These are phyloP conservation scores for Celastrina argiolus DNA, from an alignment of 2,888 invertebrate genomes.

Conservation along the genomic window DNA sequence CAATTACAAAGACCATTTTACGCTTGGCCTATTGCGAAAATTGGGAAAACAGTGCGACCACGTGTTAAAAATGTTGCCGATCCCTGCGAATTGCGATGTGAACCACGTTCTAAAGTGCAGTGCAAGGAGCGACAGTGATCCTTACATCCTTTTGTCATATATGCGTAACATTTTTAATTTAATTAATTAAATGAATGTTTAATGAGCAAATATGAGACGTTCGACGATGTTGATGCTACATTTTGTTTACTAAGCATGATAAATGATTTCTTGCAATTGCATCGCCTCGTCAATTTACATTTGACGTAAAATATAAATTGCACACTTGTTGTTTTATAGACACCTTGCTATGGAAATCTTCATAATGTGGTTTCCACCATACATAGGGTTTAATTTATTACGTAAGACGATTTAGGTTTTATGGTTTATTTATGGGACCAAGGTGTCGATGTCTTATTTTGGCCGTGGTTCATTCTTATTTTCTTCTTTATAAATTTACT, in stretches of 20 bases:
- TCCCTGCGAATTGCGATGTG: not conserved
- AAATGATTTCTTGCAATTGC: not conserved
- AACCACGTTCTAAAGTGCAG: not conserved
- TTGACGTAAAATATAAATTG: not conserved
- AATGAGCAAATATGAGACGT: no score
- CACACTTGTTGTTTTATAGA: not conserved
- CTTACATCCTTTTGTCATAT: not conserved
- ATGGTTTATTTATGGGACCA: no score
- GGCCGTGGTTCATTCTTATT: no score
- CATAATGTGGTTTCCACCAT: no score
- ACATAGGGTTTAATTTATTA: no score
- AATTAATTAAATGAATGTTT: not conserved
- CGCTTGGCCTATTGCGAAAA: not conserved
- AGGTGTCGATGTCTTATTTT: no score
- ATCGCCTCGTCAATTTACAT: not conserved
- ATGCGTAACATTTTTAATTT: not conserved
- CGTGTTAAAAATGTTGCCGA: not conserved
- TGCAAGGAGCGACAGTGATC: not conserved
- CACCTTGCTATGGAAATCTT: not conserved
- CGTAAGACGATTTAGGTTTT: no score
- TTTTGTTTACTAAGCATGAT: constrained; percentile 1
- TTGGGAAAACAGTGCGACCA: not conserved
- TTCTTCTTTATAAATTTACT: no score
- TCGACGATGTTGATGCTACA: not conserved
- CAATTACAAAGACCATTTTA: not conserved